A percentile compares a stretch with the other conserved stretches of the same genome.
Conservation (phyloP, 1,140 invertebrate genomes). For the Patella vulgata region DNA sequence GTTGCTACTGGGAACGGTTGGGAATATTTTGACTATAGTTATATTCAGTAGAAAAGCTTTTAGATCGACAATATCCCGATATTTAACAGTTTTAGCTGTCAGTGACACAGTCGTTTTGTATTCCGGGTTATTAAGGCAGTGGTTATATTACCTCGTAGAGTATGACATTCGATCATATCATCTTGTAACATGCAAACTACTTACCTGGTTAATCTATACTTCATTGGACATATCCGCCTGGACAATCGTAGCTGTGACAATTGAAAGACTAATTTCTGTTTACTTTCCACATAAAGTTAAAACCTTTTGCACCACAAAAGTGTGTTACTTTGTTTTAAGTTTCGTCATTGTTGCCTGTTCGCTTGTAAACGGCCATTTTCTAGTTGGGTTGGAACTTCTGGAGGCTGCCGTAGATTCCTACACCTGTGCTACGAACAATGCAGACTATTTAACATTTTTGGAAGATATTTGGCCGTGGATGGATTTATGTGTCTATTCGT, state of each 20-base stretch:
- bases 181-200: conserved; percentile 31
- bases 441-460: too few relatives aligned
- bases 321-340: too few relatives aligned
- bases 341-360: too few relatives aligned
- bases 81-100: conserved; percentile 32
- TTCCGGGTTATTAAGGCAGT: conserved; percentile 38
- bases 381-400: too few relatives aligned
- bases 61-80: conserved; percentile 25
- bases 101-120: conserved; percentile 38
- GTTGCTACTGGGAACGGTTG: conserved; percentile 36
- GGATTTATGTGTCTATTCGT: conserved; percentile 20
- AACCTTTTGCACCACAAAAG: conserved; percentile 22
- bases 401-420: too few relatives aligned
- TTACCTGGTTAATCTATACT: conserved; percentile 34
- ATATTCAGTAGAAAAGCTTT: conserved; percentile 19
- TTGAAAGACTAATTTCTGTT: conserved; percentile 39
- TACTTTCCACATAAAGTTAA: conserved; percentile 37
- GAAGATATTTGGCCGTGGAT: conserved; percentile 27
- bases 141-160: conserved; percentile 35
- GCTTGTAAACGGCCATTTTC: too few relatives aligned
- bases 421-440: too few relatives aligned
- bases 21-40: conserved; percentile 35
- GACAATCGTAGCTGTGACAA: conserved; percentile 43
- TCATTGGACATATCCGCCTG: conserved; percentile 35
- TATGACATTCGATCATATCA: conserved; percentile 30